Conservation (phyloP, 1,140 invertebrate species). For the Drosophila murphyi region DNA sequence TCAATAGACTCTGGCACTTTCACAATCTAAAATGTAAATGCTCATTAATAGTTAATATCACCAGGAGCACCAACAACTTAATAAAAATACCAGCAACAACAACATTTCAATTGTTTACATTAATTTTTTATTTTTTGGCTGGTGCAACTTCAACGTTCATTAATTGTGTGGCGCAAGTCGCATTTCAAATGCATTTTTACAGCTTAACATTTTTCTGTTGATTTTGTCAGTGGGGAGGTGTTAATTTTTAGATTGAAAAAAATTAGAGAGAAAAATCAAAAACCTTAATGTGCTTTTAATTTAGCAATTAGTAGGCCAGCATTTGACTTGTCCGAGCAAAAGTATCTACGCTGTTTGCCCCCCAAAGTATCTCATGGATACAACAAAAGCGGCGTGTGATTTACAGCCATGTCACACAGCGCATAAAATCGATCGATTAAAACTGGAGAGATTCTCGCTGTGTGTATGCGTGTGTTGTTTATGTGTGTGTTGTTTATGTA, state of each 20-base stretch:
- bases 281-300: conserved; percentile 73
- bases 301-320: conserved; percentile 64
- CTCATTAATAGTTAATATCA: conserved; percentile 15
- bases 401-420: conserved; percentile 71
- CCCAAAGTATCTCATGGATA: conserved; percentile 52
- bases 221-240: conserved; percentile 13
- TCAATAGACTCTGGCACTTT: conserved; percentile 32
- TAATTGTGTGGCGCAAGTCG: conserved; percentile 34
- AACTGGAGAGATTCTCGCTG: conserved; percentile 38
- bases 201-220: conserved; percentile 38
- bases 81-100: conserved; percentile 16
- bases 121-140: conserved; percentile 7
- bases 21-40: conserved; percentile 26
- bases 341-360: conserved; percentile 14
- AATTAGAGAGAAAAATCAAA: conserved; percentile 2
- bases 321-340: conserved; percentile 50
- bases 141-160: conserved; percentile 18
- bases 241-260: conserved; percentile 33
- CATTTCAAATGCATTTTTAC: conserved; percentile 66
- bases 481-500: background rate
- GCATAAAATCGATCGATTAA: conserved; percentile 78
- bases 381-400: conserved; percentile 66
- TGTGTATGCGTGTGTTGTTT: conserved; percentile 2
- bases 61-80: conserved; percentile 15
- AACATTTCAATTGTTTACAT: conserved; percentile 39